Percentiles rank a stretch among this genome's conserved stretches.
These are phyloP conservation scores for Rhabditoides inermis DNA, from an alignment of 2,888 invertebrate genomes.

Conservation along the genomic window DNA sequence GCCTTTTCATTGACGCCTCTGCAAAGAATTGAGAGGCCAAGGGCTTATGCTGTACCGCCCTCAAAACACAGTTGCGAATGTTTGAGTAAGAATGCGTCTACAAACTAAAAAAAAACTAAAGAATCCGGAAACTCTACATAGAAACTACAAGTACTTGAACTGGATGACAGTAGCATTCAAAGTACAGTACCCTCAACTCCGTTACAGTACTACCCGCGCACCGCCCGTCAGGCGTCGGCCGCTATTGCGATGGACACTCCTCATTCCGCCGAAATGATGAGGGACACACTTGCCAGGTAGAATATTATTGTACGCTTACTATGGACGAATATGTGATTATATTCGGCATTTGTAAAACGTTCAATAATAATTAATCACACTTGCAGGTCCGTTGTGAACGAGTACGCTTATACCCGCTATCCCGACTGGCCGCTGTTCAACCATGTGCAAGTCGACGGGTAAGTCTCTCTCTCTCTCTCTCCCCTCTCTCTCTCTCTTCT, in stretches of 20 bases:
- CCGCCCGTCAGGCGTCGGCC: conserved; percentile 27
- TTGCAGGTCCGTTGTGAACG: conserved; percentile 22
- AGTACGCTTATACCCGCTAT: conserved; percentile 30
- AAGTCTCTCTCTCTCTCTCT: background rate
- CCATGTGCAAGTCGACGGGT: conserved; percentile 40
- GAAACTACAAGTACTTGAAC: background rate
- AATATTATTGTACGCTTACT: background rate
- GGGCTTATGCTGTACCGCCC: no score
- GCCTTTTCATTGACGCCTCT: no score
- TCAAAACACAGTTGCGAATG: no score
- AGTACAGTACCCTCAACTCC: no score
- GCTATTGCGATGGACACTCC: conserved; percentile 35
- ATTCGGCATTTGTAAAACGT: no score
- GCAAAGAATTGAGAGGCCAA: no score
- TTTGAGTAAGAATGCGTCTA: no score
- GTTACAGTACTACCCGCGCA: conserved; percentile 46
- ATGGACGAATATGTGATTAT: no score
- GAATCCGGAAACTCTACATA: background rate
- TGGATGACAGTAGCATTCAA: no score
- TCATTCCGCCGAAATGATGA: conserved; percentile 27
- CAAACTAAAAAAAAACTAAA: no score
- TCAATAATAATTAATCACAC: no score
- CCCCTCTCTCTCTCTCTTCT: background rate
- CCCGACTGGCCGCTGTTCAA: conserved; percentile 49
- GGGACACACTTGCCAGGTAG: conserved; percentile 19